Conservation (phyloP, 2,113 vertebrate genomes). For the Phyllostomus discolor region DNA sequence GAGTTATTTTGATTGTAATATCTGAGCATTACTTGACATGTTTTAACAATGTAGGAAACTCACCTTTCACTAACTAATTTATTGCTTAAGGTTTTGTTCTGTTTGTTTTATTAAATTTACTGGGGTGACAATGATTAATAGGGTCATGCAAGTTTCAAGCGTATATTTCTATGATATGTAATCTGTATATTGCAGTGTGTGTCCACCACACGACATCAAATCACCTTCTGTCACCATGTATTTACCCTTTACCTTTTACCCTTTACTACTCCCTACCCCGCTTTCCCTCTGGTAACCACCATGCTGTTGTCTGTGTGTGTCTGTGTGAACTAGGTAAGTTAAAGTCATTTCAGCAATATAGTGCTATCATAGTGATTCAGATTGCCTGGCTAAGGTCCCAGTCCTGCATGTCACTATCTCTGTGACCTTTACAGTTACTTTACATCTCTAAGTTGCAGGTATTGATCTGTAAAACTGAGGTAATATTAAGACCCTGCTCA, state of each 20-base stretch:
- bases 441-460: neutral
- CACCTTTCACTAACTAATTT: neutral
- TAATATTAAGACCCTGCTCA: neutral
- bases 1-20: constrained; percentile 31
- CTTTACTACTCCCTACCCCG: too few species aligned
- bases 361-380: neutral
- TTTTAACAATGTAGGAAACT: neutral
- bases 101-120: too few species aligned
- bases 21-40: neutral
- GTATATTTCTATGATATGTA: too few species aligned
- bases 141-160: too few species aligned
- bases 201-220: too few species aligned
- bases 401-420: neutral
- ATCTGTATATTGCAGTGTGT: too few species aligned
- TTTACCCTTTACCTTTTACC: too few species aligned
- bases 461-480: constrained; percentile 39
- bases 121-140: too few species aligned
- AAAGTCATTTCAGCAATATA: constrained; percentile 1
- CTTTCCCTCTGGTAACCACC: too few species aligned
- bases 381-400: neutral
- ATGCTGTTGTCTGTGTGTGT: too few species aligned
- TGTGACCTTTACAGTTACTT: neutral
- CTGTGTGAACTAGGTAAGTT: constrained; percentile 11
- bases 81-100: too few species aligned
- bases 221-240: too few species aligned